A percentile compares a stretch with the other conserved stretches of the same genome.
Conservation (phyloP, 2,888 invertebrate species). For the Hyposoter didymator region DNA sequence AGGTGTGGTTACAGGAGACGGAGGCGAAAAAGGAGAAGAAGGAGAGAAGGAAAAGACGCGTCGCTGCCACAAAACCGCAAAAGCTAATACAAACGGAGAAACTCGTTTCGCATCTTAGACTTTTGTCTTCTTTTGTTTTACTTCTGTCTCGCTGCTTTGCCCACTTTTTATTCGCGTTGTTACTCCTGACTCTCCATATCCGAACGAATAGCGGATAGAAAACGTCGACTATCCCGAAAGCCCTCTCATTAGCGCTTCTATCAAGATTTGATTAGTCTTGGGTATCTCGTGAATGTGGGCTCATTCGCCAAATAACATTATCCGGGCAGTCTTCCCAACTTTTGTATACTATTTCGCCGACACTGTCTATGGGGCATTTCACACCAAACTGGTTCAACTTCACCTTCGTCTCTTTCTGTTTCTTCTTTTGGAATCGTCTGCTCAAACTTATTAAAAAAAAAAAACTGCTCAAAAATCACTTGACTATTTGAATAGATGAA, state of each 20-base stretch:
- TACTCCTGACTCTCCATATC: conserved; percentile 39
- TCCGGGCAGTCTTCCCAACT: conserved; percentile 49
- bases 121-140: conserved; percentile 30
- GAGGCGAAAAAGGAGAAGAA: background rate
- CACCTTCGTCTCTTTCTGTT: background rate
- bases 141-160: conserved; percentile 30
- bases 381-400: no score
- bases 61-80: conserved; percentile 69
- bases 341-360: conserved; percentile 29
- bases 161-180: background rate
- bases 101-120: conserved; percentile 36
- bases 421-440: background rate
- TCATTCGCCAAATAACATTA: conserved; percentile 76
- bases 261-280: conserved; percentile 82
- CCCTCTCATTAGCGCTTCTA: conserved; percentile 82
- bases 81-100: conserved; percentile 62
- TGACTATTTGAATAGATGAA: no score
- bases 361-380: background rate
- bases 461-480: no score
- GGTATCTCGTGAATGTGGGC: conserved; percentile 72
- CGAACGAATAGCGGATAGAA: conserved; percentile 42
- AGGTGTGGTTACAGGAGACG: conserved; percentile 45
- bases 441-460: no score
- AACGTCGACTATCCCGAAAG: conserved; percentile 72
- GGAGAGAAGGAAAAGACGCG: conserved; percentile 26